Conservation (phyloP, 2,888 invertebrate genomes). For the Steromphala cineraria region DNA sequence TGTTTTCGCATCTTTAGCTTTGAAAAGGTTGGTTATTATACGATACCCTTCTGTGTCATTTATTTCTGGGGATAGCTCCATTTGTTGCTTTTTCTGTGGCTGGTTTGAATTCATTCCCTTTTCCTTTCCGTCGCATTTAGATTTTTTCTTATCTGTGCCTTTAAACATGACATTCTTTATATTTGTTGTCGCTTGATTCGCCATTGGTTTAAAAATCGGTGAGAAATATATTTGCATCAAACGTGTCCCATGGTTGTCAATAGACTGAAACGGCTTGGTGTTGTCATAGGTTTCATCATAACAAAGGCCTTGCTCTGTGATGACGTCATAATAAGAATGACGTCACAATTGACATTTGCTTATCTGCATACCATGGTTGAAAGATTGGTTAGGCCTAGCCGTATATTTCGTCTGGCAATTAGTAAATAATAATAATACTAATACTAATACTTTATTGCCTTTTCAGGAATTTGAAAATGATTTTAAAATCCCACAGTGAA, state of each 20-base stretch:
- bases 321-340: not conserved
- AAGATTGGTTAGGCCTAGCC: too few species aligned
- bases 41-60: not conserved
- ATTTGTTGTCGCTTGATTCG: not conserved
- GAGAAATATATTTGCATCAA: not conserved
- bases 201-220: not conserved
- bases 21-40: not conserved
- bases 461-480: too few species aligned
- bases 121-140: not conserved
- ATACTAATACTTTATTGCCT: too few species aligned
- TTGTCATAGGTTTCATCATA: not conserved
- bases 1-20: not conserved
- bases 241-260: not conserved
- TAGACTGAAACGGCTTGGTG: constrained; percentile 1
- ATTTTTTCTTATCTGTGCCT: not conserved
- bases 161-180: not conserved
- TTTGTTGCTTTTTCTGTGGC: not conserved
- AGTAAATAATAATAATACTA: too few species aligned
- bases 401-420: too few species aligned
- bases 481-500: too few species aligned
- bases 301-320: not conserved
- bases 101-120: not conserved
- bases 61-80: not conserved
- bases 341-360: not conserved
- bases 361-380: too few species aligned